Conservation (phyloP, 2,888 invertebrate genomes). For the Rhagophthalmus giganteus region DNA sequence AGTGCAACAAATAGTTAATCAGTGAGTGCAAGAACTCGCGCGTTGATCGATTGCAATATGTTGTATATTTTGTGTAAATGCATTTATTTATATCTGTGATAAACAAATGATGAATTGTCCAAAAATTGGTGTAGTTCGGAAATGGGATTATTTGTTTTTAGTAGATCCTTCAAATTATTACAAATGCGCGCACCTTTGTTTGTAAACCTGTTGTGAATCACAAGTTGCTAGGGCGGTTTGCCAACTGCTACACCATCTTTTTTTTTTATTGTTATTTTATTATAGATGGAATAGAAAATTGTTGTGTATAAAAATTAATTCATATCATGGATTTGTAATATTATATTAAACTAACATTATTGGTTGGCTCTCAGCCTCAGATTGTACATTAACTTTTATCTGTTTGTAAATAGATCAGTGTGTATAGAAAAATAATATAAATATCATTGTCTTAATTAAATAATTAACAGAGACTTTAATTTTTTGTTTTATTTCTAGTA, state of each 20-base stretch:
- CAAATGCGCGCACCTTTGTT: slow-evolving; percentile 43
- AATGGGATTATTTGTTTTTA: slow-evolving; percentile 40
- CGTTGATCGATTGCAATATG: slow-evolving; percentile 48
- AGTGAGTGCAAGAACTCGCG: slow-evolving; percentile 36
- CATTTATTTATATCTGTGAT: slow-evolving; percentile 59
- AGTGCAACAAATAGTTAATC: slow-evolving; percentile 50
- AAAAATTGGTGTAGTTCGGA: slow-evolving; percentile 44
- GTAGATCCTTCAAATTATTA: slow-evolving; percentile 37
- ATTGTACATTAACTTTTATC: slow-evolving; percentile 55
- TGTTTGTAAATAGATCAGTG: slow-evolving; percentile 59
- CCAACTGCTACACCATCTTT: slow-evolving; percentile 35
- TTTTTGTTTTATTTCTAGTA: slow-evolving; percentile 36
- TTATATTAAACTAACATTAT: slow-evolving; percentile 43
- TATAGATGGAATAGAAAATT: slow-evolving; percentile 44
- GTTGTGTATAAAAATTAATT: slow-evolving; percentile 55
- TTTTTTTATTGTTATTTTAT: slow-evolving; percentile 51
- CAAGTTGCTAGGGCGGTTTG: slow-evolving; percentile 23
- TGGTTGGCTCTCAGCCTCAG: slow-evolving; percentile 48
- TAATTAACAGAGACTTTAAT: slow-evolving; percentile 55
- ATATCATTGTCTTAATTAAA: slow-evolving; percentile 59
- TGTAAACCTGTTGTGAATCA: slow-evolving; percentile 44
- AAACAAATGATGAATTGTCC: slow-evolving; percentile 52
- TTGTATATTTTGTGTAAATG: slow-evolving; percentile 56
- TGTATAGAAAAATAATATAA: slow-evolving; percentile 58
- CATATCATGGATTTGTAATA: slow-evolving; percentile 55